Conservation (phyloP, 2,888 invertebrate genomes). For the Ganaspis brasiliensis region DNA sequence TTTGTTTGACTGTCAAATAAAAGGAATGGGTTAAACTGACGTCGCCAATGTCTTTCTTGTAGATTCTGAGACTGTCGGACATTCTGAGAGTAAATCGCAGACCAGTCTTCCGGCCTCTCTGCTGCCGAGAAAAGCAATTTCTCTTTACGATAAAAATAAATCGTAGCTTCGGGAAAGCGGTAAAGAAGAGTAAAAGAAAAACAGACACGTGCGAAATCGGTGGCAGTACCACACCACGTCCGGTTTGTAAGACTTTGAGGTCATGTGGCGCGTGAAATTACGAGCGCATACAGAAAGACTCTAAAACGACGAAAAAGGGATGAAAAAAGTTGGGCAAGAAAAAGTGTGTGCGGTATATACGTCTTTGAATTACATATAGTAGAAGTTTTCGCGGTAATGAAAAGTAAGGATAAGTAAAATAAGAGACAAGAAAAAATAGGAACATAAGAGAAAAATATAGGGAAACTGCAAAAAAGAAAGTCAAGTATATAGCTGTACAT, state of each 20-base stretch:
- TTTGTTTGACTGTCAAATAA: constrained; percentile 46
- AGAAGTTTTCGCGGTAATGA: constrained; percentile 58
- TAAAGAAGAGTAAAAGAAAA: constrained; percentile 28
- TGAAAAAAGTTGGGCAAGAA: no score
- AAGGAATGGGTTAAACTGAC: constrained; percentile 51
- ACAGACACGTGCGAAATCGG: constrained; percentile 56
- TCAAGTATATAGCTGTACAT: neutral
- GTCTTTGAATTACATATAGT: constrained; percentile 65
- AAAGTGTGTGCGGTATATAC: no score
- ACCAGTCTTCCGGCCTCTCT: constrained; percentile 32
- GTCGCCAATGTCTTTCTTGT: constrained; percentile 55
- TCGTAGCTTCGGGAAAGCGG: constrained; percentile 48
- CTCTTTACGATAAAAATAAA: constrained; percentile 62
- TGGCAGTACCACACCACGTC: constrained; percentile 58
- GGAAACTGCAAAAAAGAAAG: neutral
- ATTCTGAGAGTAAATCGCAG: constrained; percentile 52
- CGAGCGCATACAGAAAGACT: constrained; percentile 54
- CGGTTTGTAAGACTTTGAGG: constrained; percentile 65
- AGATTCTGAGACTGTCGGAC: constrained; percentile 55
- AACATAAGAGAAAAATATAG: constrained; percentile 46
- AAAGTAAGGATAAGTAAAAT: constrained; percentile 56
- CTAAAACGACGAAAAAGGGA: constrained; percentile 39
- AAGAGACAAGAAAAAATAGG: constrained; percentile 47
- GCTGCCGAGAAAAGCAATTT: constrained; percentile 59
- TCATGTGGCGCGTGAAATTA: constrained; percentile 73